Conservation (phyloP, 92 coral and sea anemone species). For the Galaxea fascicularis region DNA sequence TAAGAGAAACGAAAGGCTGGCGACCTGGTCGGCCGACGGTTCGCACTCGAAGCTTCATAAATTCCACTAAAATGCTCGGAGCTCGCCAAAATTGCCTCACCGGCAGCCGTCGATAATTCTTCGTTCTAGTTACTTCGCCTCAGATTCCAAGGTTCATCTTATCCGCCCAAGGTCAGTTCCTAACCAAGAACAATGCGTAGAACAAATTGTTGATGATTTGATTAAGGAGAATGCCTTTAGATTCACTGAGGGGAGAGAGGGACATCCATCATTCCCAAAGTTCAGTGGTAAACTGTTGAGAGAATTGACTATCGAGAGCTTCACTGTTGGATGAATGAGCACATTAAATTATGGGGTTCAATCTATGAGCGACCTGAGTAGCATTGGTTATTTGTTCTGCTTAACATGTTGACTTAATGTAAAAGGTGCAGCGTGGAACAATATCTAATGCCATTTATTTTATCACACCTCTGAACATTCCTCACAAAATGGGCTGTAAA, state of each 20-base stretch:
- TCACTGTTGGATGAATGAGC: slow-evolving; percentile 34
- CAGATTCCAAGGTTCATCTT: too few relatives aligned
- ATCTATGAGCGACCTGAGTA: slow-evolving; percentile 5
- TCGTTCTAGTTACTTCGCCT: too few relatives aligned
- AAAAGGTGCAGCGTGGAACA: not conserved
- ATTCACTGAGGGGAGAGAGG: slow-evolving; percentile 55
- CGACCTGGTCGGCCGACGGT: too few relatives aligned
- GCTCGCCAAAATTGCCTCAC: too few relatives aligned
- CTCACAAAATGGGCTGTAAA: too few relatives aligned
- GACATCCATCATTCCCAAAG: slow-evolving; percentile 39
- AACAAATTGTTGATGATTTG: slow-evolving; percentile 30
- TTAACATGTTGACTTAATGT: not conserved
- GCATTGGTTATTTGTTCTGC: not conserved
- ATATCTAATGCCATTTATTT: too few relatives aligned
- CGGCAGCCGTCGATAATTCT: too few relatives aligned
- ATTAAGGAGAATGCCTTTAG: slow-evolving; percentile 24
- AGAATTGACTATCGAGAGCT: slow-evolving; percentile 24
- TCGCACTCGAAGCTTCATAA: too few relatives aligned
- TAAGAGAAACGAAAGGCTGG: too few relatives aligned
- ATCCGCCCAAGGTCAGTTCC: slow-evolving; percentile 25
- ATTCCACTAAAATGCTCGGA: too few relatives aligned
- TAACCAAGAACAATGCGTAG: slow-evolving; percentile 25
- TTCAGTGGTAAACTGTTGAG: slow-evolving; percentile 29
- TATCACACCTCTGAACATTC: too few relatives aligned
- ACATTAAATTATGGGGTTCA: slow-evolving; percentile 27